Conservation (phyloP, 1,140 invertebrate genomes). For the Cyclina sinensis region DNA sequence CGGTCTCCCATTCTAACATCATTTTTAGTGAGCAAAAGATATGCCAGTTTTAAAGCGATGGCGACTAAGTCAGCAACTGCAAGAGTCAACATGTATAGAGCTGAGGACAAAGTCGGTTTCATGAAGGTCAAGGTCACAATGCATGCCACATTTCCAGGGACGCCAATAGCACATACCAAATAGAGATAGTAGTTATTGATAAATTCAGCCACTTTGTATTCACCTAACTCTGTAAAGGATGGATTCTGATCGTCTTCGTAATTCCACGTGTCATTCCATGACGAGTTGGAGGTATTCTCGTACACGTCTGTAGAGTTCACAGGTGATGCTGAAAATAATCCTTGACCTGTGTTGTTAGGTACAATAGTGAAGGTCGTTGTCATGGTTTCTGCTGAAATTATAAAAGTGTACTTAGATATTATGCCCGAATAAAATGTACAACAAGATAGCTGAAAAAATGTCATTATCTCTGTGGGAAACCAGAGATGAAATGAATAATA, state of each 20-base stretch:
- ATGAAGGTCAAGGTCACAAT: constrained; percentile 77
- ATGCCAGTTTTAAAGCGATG: constrained; percentile 74
- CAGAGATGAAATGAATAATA: no score
- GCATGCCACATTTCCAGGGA: constrained; percentile 76
- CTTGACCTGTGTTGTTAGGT: background rate
- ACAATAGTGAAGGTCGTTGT: background rate
- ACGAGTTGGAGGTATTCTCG: background rate
- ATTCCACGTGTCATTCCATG: background rate
- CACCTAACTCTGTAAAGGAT: background rate
- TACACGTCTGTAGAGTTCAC: background rate
- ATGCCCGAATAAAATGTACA: no score
- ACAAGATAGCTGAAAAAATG: no score
- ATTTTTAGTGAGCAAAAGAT: constrained; percentile 70
- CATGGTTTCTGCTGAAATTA: background rate
- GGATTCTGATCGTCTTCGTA: background rate
- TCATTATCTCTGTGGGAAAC: no score
- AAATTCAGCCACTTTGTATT: constrained; percentile 66
- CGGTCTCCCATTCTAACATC: constrained; percentile 69
- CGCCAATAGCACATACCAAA: constrained; percentile 75
- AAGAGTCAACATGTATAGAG: constrained; percentile 76
- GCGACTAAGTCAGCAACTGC: constrained; percentile 73
- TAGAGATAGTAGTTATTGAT: constrained; percentile 80
- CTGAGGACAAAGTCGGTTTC: constrained; percentile 74
- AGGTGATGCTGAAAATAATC: background rate
- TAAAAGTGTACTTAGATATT: no score